phyloP scores from a whole-genome alignment of 2,888 invertebrate species.

The Lithophane semibrunnea region DNA sequence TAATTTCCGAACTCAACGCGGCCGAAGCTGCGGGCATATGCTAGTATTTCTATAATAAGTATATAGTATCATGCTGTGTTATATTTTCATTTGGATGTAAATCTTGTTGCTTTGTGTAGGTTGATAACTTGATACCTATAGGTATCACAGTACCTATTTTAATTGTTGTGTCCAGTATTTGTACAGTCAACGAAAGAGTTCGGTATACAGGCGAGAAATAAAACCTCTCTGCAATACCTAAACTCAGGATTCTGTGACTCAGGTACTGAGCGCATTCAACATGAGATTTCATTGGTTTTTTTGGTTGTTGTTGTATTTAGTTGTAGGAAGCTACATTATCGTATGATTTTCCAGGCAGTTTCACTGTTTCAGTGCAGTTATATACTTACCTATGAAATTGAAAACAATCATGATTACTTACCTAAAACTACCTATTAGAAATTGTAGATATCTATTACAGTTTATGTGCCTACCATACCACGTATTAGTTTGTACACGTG shows the following conservation, averaged over 20 bases:
- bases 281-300: no score
- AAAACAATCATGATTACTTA: not conserved
- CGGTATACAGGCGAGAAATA: not conserved
- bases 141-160: not conserved
- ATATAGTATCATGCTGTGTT: not conserved
- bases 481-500: no score
- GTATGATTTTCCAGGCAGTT: no score
- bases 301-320: no score
- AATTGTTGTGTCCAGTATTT: not conserved
- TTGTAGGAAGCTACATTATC: not conserved
- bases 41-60: not conserved
- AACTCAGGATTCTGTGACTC: no score
- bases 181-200: not conserved
- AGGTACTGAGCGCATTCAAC: not conserved
- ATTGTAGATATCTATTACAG: not conserved
- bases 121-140: not conserved
- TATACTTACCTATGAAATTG: not conserved
- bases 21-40: no score
- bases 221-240: not conserved
- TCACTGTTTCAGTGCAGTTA: no score
- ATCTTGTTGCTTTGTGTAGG: not conserved
- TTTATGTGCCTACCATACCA: no score
- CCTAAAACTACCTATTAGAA: not conserved
- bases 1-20: no score
- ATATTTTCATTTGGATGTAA: not conserved